Evolutionary conservation across 2,113 vertebrate genomes (phyloP), one percentile per base, ranked within the genome.

Genomic region (Hippocampus comes): DNA sequence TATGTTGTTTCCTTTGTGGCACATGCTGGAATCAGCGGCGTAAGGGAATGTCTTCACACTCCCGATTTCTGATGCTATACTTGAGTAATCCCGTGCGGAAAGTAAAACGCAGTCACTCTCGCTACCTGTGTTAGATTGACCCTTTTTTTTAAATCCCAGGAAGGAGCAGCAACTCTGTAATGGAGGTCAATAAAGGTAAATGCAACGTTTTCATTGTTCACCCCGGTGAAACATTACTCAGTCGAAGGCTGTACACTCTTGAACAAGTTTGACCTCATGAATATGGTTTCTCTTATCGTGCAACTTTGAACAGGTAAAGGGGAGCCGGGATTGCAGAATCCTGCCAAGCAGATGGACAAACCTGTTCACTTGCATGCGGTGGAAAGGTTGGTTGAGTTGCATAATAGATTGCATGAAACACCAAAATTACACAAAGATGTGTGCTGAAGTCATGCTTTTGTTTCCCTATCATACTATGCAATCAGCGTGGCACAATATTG

Each of bases 181-280:
- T 91, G 89, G 90, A 91, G 4, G 79, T 81, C 67, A 86, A 21
- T 83, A 89, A 88, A 89, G 86, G 88, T 87, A 81, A 81, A 30
- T 9, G 9, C 17, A 48, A 65, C 11, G 48, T 56, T n/a, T 10
- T 21, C 2, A 9, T 56, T 56, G 53, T 4, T 10, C 53, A 23
- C 9, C 53, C 53, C 15, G 2, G 53, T 55, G 20, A 55, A n/a
- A n/a, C 21, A 20, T 51, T 51, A 18, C 48, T 51, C 15, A 27
- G 23, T 63, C 15, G 5, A n/a, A 55, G 53, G 20, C 23, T 56
- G 21, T 56, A 18, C 60, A 34, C 30, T 15, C 30, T 18, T 61
- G 25, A 34, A 63, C 20, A 5, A 56, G 9, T 55, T 17, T n/a
- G n/a, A 23, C 53, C 21, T 56, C 3, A 21, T 56, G 53, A 23